A percentile compares a stretch with the other conserved stretches of the same genome.
These are phyloP conservation scores for Orchesella cincta DNA, from an alignment of 1,140 invertebrate species.

Conservation along the genomic window DNA sequence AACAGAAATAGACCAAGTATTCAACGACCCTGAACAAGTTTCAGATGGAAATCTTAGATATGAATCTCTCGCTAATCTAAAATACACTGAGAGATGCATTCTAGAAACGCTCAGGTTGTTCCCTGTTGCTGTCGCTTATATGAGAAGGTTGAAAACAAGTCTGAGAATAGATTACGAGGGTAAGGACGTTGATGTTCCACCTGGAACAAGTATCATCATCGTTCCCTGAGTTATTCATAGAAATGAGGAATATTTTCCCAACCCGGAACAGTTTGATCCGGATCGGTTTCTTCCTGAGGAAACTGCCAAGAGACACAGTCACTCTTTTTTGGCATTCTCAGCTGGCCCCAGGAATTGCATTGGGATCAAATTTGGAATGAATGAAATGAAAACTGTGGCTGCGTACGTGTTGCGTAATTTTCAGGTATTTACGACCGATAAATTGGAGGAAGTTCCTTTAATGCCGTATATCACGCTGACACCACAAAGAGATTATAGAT, in stretches of 20 bases:
- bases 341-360: conserved; percentile 62
- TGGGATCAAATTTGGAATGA: conserved; percentile 62
- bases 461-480: not conserved
- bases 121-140: conserved; percentile 69
- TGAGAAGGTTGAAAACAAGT: conserved; percentile 57
- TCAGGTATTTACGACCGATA: not conserved
- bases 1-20: not conserved
- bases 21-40: not conserved
- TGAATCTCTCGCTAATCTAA: conserved; percentile 56
- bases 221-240: conserved; percentile 54
- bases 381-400: conserved; percentile 61
- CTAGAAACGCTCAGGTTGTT: conserved; percentile 67
- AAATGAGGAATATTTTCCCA: conserved; percentile 51
- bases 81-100: conserved; percentile 68
- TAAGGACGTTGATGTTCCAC: not conserved
- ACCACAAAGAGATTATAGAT: conserved; percentile 3
- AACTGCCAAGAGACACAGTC: conserved; percentile 53
- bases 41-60: not conserved
- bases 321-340: conserved; percentile 62
- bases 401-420: conserved; percentile 56
- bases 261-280: conserved; percentile 55
- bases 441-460: not conserved
- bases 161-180: not conserved
- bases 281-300: conserved; percentile 57
- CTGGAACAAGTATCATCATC: conserved; percentile 46